Conservation (phyloP, 2,888 invertebrate species). For the Drosophila siamana region DNA sequence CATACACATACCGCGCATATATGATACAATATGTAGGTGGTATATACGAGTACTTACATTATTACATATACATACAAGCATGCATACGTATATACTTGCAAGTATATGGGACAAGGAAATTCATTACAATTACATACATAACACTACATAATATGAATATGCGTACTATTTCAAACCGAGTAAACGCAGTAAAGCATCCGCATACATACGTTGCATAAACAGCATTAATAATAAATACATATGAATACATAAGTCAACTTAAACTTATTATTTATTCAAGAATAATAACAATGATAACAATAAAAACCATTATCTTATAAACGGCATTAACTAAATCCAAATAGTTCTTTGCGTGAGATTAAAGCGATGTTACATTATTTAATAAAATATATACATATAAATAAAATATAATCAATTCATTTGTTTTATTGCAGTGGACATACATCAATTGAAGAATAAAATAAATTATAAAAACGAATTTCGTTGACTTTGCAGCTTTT, state of each 20-base stretch:
- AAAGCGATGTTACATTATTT: slow-evolving; percentile 86
- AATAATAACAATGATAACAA: slow-evolving; percentile 74
- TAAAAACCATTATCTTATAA: slow-evolving; percentile 66
- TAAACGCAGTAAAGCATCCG: slow-evolving; percentile 33
- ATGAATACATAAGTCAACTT: slow-evolving; percentile 70
- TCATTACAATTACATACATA: slow-evolving; percentile 55
- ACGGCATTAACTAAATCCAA: slow-evolving; percentile 73
- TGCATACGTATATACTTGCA: slow-evolving; percentile 57
- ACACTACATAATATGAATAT: slow-evolving; percentile 34
- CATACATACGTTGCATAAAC: slow-evolving; percentile 59
- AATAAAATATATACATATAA: slow-evolving; percentile 85
- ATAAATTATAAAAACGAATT: too few species aligned
- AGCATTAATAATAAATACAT: slow-evolving; percentile 58
- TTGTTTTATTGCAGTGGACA: slow-evolving; percentile 32
- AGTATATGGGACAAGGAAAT: slow-evolving; percentile 42
- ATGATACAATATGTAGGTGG: slow-evolving; percentile 28
- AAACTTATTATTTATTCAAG: slow-evolving; percentile 75
- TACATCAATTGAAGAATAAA: too few species aligned
- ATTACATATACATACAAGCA: slow-evolving; percentile 37
- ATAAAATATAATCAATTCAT: slow-evolving; percentile 51
- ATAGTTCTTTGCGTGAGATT: slow-evolving; percentile 86
- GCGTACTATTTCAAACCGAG: slow-evolving; percentile 33
- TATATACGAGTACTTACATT: slow-evolving; percentile 18
- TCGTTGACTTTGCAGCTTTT: too few species aligned
- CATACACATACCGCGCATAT: slow-evolving; percentile 43